Evolutionary conservation across 2,888 invertebrate species (phyloP).

Genomic region (Harpagoxenus sublaevis): DNA sequence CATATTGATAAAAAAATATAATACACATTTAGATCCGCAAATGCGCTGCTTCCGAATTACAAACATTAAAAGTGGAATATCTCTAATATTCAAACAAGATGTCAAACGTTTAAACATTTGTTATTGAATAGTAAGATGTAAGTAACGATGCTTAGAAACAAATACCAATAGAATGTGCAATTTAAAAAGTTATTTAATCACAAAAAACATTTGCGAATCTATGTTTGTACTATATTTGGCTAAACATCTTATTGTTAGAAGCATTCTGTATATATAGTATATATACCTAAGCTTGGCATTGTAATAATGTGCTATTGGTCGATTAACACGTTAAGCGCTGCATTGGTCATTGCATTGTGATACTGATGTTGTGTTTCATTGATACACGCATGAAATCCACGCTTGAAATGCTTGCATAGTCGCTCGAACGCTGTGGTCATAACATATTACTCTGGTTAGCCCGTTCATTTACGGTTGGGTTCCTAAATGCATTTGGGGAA

Average conservation of each 20-base stretch:
- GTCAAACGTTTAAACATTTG: not conserved
- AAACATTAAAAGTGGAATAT: not conserved
- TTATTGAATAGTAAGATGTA: not conserved
- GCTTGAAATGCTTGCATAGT: constrained; percentile 35
- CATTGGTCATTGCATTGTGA: constrained; percentile 13
- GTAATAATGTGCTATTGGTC: constrained; percentile 5
- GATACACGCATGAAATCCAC: constrained; percentile 35
- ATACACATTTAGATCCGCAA: not conserved
- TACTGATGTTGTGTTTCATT: constrained; percentile 25
- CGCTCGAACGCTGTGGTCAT: constrained; percentile 13
- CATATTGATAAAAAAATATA: not conserved
- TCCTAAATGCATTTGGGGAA: constrained; percentile 18
- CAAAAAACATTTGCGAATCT: not conserved
- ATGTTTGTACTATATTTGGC: not conserved
- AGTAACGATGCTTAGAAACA: not conserved
- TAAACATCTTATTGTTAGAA: not conserved
- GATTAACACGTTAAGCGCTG: constrained; percentile 20
- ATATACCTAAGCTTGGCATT: not conserved
- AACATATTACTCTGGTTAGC: constrained; percentile 24
- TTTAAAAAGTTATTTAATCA: not conserved
- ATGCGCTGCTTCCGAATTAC: not conserved
- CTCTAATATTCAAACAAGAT: not conserved
- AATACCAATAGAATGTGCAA: not conserved
- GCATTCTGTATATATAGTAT: not conserved
- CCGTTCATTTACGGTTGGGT: constrained; percentile 25